Evolutionary conservation across 2,113 vertebrate species (phyloP).

Genomic region (Corythoichthys haematopterus): DNA sequence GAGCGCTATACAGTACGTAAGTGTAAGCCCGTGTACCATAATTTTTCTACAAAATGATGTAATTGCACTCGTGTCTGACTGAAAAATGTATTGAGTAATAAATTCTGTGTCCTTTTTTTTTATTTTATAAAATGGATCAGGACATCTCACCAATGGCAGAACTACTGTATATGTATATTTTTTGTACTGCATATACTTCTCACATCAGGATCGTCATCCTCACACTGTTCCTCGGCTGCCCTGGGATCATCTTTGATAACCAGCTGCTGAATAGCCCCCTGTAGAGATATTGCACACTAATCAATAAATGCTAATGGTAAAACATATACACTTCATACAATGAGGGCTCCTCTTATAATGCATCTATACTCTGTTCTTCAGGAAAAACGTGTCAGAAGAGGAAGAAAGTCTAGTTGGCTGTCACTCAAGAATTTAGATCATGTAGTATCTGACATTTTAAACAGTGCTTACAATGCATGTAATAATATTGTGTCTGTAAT

Average conservation of each 20-base stretch:
- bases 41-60: too few relatives aligned
- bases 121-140: not conserved
- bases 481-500: too few relatives aligned
- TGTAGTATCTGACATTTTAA: too few relatives aligned
- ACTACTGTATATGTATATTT: not conserved
- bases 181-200: conserved; percentile 38
- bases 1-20: too few relatives aligned
- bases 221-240: conserved; percentile 80
- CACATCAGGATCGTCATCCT: conserved; percentile 84
- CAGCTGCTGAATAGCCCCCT: conserved; percentile 89
- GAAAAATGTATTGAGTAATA: too few relatives aligned
- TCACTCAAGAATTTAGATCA: too few relatives aligned
- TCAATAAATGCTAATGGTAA: not conserved
- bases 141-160: not conserved
- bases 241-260: conserved; percentile 75
- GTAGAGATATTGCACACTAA: not conserved
- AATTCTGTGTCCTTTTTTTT: not conserved
- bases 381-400: not conserved
- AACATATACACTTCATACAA: not conserved
- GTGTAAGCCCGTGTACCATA: too few relatives aligned
- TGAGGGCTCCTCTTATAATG: not conserved
- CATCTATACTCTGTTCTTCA: not conserved
- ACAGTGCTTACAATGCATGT: too few relatives aligned
- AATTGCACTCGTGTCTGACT: too few relatives aligned
- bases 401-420: too few relatives aligned